Evolutionary conservation across 2,113 vertebrate species (phyloP).

Genomic region (Pycnonotus jocosus): DNA sequence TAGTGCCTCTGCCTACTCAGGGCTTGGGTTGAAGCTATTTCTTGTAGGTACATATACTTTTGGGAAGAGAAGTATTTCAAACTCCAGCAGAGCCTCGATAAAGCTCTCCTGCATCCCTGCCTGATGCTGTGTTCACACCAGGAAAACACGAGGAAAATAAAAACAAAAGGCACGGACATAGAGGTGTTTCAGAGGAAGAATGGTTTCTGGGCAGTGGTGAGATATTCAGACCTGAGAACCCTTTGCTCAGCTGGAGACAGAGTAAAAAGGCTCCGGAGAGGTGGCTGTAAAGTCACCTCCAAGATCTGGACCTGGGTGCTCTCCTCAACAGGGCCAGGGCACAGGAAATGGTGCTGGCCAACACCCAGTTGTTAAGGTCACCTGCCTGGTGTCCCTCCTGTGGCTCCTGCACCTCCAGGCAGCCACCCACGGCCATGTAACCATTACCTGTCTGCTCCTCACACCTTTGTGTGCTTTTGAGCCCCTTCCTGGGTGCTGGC

Average conservation of each 20-base stretch:
- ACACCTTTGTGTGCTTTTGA: rapidly evolving
- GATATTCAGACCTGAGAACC: not conserved
- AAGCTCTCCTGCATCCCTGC: not conserved
- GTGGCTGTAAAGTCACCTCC: not conserved
- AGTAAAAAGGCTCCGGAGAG: not conserved
- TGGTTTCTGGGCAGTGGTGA: not conserved
- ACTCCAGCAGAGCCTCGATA: not conserved
- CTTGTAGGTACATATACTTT: not conserved
- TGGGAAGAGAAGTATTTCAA: not conserved
- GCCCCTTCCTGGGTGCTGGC: not conserved
- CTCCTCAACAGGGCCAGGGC: not conserved
- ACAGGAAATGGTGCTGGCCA: not conserved
- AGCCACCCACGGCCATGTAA: not conserved
- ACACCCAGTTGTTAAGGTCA: not conserved
- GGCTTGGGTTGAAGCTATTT: not conserved
- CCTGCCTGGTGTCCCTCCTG: rapidly evolving
- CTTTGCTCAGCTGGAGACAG: not conserved
- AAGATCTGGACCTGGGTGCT: not conserved
- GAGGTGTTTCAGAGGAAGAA: not conserved
- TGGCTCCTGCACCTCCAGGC: not conserved
- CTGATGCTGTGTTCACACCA: not conserved
- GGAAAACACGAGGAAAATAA: not conserved
- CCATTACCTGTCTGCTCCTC: not conserved
- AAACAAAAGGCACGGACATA: not conserved
- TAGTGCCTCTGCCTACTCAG: not conserved